A percentile compares a stretch with the other conserved stretches of the same genome.
phyloP scores from a whole-genome alignment of 2,888 invertebrate species.

The Clunio marinus region DNA sequence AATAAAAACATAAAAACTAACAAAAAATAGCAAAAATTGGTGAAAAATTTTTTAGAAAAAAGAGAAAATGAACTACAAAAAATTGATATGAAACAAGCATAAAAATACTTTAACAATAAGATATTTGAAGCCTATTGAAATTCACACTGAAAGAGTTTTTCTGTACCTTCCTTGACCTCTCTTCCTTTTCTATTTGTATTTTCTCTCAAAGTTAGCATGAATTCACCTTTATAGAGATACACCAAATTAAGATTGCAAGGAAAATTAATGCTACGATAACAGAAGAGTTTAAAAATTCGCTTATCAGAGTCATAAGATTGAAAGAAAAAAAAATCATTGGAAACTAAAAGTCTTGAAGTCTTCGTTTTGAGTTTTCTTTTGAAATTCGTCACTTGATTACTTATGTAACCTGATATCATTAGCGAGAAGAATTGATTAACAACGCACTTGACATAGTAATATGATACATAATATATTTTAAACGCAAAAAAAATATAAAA shows the following conservation, averaged over 20 bases:
- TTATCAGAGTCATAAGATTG: no score
- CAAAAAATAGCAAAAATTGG: conserved; percentile 31
- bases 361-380: background rate
- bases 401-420: background rate
- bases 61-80: background rate
- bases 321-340: conserved; percentile 7
- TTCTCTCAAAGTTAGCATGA: conserved; percentile 6
- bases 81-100: background rate
- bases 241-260: conserved; percentile 4
- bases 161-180: background rate
- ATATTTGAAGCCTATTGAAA: conserved; percentile 35
- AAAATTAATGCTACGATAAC: no score
- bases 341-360: background rate
- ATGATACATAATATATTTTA: background rate
- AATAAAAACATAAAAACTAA: conserved; percentile 7
- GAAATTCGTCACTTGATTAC: background rate
- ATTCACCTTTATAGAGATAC: background rate
- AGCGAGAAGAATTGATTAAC: background rate
- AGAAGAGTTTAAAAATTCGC: conserved; percentile 9
- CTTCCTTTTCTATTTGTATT: background rate
- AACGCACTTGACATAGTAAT: conserved; percentile 7
- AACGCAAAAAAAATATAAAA: background rate
- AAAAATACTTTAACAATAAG: conserved; percentile 3
- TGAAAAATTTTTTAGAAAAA: conserved; percentile 20
- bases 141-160: conserved; percentile 4